These are phyloP conservation scores for Leucoptera coffeella DNA, from an alignment of 2,888 invertebrate species.

Conservation along the genomic window DNA sequence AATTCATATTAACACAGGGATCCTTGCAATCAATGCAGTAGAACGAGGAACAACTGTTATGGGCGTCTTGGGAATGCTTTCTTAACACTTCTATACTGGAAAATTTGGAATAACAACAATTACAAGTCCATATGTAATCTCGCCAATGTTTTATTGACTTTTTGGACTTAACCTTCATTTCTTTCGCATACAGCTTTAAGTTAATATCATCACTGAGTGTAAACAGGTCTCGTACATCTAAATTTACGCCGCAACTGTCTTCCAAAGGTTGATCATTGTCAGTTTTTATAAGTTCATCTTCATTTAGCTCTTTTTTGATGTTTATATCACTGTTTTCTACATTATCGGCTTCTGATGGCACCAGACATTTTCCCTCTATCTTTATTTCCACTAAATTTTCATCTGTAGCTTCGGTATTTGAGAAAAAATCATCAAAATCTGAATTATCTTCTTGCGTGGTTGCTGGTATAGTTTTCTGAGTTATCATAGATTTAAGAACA, in stretches of 20 bases:
- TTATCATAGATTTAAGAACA: conserved; percentile 14
- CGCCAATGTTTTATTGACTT: conserved; percentile 21
- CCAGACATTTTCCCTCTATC: neutral
- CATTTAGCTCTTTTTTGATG: conserved; percentile 26
- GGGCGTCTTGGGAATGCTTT: conserved; percentile 55
- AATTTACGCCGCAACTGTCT: conserved; percentile 9
- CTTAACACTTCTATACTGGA: conserved; percentile 33
- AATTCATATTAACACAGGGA: conserved; percentile 22
- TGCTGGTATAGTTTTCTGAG: too few species aligned
- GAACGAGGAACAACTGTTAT: conserved; percentile 58
- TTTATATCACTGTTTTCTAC: too few species aligned
- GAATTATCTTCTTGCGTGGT: too few species aligned
- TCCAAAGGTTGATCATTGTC: too few species aligned
- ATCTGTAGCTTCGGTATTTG: conserved; percentile 10
- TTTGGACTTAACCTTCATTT: conserved; percentile 16
- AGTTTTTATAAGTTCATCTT: conserved; percentile 14
- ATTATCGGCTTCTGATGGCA: too few species aligned
- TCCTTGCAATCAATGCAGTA: conserved; percentile 60
- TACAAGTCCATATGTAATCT: conserved; percentile 36
- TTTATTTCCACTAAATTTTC: conserved; percentile 7
- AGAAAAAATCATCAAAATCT: too few species aligned
- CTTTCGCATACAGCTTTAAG: conserved; percentile 25
- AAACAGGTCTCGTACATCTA: conserved; percentile 28
- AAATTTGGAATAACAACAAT: conserved; percentile 31
- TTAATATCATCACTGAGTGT: conserved; percentile 27